Evolutionary conservation across 2,113 vertebrate genomes (phyloP).

Genomic region (Oncorhynchus keta): DNA sequence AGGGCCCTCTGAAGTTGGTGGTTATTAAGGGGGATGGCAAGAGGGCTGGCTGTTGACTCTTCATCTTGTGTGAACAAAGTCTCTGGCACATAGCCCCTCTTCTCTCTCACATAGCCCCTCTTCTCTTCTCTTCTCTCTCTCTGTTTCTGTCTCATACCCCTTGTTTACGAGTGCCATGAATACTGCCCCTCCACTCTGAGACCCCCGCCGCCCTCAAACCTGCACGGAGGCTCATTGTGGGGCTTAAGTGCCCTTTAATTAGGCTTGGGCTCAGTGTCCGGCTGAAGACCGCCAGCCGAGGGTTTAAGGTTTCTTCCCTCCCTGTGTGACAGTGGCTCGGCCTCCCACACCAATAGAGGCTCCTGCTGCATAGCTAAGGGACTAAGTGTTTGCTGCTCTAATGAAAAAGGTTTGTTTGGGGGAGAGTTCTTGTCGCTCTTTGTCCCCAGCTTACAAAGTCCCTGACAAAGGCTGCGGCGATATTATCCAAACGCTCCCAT

Average conservation of each 20-base stretch:
- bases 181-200: slow-evolving; percentile 59
- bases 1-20: slow-evolving; percentile 68
- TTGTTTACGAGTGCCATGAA: slow-evolving; percentile 78
- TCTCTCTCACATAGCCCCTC: slow-evolving; percentile 65
- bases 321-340: slow-evolving; percentile 44
- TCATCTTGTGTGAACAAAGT: slow-evolving; percentile 83
- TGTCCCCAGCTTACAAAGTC: slow-evolving; percentile 63
- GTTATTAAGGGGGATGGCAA: slow-evolving; percentile 70
- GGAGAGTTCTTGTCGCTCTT: slow-evolving; percentile 61
- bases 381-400: slow-evolving; percentile 76
- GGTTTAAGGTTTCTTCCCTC: slow-evolving; percentile 58
- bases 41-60: slow-evolving; percentile 80
- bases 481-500: slow-evolving; percentile 72
- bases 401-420: slow-evolving; percentile 77
- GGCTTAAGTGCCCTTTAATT: slow-evolving; percentile 84
- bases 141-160: slow-evolving; percentile 50
- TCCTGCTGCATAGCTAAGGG: slow-evolving; percentile 40
- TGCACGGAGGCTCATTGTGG: slow-evolving; percentile 72
- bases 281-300: slow-evolving; percentile 60
- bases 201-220: slow-evolving; percentile 66
- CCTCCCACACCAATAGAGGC: slow-evolving; percentile 29
- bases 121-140: slow-evolving; percentile 27
- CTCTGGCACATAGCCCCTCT: slow-evolving; percentile 65
- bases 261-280: slow-evolving; percentile 74
- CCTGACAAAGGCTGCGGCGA: slow-evolving; percentile 61